These are phyloP conservation scores for Dioctria linearis DNA, from an alignment of 2,888 invertebrate species.

Conservation along the genomic window DNA sequence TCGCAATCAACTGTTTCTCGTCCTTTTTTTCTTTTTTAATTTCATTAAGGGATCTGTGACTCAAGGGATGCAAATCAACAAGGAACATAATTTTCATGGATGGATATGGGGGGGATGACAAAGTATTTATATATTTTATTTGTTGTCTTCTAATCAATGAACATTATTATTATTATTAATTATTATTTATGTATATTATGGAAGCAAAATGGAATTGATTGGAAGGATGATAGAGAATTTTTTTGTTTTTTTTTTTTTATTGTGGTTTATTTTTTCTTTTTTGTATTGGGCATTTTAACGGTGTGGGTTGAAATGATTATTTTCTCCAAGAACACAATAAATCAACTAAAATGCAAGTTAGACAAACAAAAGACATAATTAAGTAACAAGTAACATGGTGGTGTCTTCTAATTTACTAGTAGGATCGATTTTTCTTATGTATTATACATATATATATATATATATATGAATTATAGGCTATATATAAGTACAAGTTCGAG, in stretches of 20 bases:
- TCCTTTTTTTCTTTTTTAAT: constrained; percentile 6
- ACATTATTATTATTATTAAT: no score
- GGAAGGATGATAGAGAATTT: neutral
- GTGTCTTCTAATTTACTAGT: constrained; percentile 41
- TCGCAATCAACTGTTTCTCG: neutral
- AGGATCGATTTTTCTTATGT: constrained; percentile 51
- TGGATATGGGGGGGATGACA: neutral
- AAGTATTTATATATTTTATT: neutral
- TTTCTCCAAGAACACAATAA: constrained; percentile 1
- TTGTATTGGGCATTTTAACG: constrained; percentile 53
- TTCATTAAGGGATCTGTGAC: constrained; percentile 11
- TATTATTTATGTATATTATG: neutral
- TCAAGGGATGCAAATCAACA: constrained; percentile 26
- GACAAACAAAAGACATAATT: constrained; percentile 50
- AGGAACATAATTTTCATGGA: constrained; percentile 12
- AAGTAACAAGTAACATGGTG: constrained; percentile 52
- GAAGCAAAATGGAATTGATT: neutral
- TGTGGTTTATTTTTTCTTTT: constrained; percentile 56
- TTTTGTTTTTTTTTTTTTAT: constrained; percentile 10
- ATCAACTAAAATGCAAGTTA: constrained; percentile 37
- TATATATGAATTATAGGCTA: constrained; percentile 18
- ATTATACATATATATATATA: constrained; percentile 45
- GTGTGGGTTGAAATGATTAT: constrained; percentile 8
- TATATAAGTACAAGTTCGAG: neutral
- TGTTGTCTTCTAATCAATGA: no score